Evolutionary conservation across 2,113 vertebrate species (phyloP).

Genomic region (Larimichthys polyactis): DNA sequence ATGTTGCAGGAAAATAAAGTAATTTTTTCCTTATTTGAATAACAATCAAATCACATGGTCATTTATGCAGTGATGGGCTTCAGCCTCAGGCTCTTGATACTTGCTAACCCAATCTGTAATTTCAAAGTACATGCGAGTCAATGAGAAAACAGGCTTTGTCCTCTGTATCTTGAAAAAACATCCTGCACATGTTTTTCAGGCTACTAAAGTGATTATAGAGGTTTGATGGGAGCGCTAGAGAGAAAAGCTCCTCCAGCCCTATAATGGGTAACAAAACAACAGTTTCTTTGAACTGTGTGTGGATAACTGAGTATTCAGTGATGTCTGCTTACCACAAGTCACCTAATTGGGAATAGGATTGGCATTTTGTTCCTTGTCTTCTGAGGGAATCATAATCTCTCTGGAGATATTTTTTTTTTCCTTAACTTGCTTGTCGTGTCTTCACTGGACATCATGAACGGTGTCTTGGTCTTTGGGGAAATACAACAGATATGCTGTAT

Average conservation of each 20-base stretch:
- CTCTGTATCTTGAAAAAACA: conserved; percentile 31
- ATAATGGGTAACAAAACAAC: conserved; percentile 27
- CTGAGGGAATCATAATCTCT: conserved; percentile 26
- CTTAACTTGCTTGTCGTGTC: neutral
- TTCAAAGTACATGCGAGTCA: conserved; percentile 30
- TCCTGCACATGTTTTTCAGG: conserved; percentile 26
- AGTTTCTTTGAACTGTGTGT: conserved; percentile 7
- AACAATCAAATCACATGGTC: conserved; percentile 9
- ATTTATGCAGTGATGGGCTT: conserved; percentile 24
- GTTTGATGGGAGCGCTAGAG: conserved; percentile 26
- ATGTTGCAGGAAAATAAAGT: conserved; percentile 10
- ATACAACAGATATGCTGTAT: conserved; percentile 38
- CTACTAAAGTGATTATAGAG: conserved; percentile 35
- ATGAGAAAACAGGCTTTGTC: conserved; percentile 18
- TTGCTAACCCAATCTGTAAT: conserved; percentile 3
- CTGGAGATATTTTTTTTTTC: conserved; percentile 13
- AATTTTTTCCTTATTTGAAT: neutral
- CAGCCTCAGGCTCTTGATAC: conserved; percentile 1
- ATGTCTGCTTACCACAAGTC: conserved; percentile 19
- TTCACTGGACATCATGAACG: conserved; percentile 23
- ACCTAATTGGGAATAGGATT: conserved; percentile 28
- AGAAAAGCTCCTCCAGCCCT: conserved; percentile 36
- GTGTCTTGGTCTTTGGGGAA: conserved; percentile 48
- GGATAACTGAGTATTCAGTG: conserved; percentile 16
- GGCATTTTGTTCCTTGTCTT: conserved; percentile 20